Evolutionary conservation across 92 coral and sea anemone genomes (phyloP).

Genomic region (Palythoa caribaeorum): DNA sequence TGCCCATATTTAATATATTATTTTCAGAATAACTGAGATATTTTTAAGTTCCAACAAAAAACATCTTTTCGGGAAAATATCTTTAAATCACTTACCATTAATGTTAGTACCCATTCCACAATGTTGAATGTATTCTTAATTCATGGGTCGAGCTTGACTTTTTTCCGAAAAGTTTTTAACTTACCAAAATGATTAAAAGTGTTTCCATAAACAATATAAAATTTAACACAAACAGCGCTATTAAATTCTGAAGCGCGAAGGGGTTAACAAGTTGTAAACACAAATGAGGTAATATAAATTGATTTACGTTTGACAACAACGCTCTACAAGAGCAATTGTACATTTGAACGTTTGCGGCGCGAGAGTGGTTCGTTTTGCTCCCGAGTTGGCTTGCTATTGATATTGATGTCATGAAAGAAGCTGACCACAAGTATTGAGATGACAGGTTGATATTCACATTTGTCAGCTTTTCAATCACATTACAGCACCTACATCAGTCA

Average conservation of each 20-base stretch:
- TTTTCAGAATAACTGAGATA: background rate
- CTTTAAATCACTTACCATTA: background rate
- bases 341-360: background rate
- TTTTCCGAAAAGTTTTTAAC: no score
- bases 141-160: background rate
- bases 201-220: no score
- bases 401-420: background rate
- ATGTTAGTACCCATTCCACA: background rate
- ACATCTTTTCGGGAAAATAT: no score
- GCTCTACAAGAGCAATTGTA: no score
- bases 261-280: no score
- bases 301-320: background rate
- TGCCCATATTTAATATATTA: no score
- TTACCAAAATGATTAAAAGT: no score
- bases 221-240: no score
- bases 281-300: no score
- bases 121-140: background rate
- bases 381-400: background rate
- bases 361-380: background rate
- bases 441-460: background rate
- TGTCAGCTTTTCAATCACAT: background rate
- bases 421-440: background rate
- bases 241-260: no score
- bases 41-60: background rate
- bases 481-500: no score